Conservation (phyloP, 2,113 vertebrate species). For the Callopanchax toddi region DNA sequence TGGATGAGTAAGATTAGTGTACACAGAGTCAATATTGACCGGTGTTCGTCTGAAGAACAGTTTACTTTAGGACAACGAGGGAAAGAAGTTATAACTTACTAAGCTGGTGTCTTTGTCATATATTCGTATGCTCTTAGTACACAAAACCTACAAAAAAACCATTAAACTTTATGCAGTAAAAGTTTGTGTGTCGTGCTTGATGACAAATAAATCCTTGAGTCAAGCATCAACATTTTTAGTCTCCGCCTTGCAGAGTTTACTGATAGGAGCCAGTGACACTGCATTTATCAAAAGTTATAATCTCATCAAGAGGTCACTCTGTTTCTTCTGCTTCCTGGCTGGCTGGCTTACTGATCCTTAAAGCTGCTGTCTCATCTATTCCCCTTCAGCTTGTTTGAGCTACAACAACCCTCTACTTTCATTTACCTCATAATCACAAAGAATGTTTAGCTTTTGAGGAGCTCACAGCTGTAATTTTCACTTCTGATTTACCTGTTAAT, state of each 20-base stretch:
- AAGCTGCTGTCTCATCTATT: slow-evolving; percentile 41
- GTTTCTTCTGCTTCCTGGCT: slow-evolving; percentile 20
- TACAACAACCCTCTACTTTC: slow-evolving; percentile 23
- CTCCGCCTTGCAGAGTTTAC: no score
- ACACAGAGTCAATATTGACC: slow-evolving; percentile 35
- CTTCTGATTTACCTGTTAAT: slow-evolving; percentile 28
- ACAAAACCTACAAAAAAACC: slow-evolving; percentile 36
- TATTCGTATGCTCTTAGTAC: not conserved
- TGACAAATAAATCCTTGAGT: slow-evolving; percentile 37
- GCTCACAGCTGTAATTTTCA: slow-evolving; percentile 34
- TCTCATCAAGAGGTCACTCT: no score
- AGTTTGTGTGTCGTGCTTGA: slow-evolving; percentile 28
- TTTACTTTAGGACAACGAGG: slow-evolving; percentile 22
- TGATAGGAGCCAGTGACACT: no score
- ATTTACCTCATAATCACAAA: slow-evolving; percentile 24
- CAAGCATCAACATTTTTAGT: slow-evolving; percentile 24
- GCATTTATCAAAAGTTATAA: no score
- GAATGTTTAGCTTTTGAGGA: slow-evolving; percentile 16
- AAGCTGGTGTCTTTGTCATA: no score
- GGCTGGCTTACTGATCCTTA: slow-evolving; percentile 29
- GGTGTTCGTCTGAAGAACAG: slow-evolving; percentile 14
- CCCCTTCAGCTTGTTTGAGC: slow-evolving; percentile 28
- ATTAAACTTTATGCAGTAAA: slow-evolving; percentile 18
- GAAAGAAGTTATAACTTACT: no score
- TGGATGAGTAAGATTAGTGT: slow-evolving; percentile 54